Conservation (phyloP, 1,140 invertebrate species). For the Sinonovacula constricta region DNA sequence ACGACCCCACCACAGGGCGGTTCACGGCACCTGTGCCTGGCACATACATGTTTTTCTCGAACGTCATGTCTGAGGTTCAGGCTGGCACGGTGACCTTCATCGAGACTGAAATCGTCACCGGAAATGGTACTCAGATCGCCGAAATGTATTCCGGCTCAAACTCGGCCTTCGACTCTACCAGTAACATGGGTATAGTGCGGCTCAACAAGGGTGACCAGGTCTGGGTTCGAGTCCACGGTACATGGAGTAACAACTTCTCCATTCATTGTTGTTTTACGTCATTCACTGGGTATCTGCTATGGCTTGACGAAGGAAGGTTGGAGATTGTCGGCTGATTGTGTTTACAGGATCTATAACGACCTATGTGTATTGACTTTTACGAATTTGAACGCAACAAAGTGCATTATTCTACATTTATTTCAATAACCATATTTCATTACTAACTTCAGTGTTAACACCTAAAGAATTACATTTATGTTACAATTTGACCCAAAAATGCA, state of each 20-base stretch:
- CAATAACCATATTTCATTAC: too few relatives aligned
- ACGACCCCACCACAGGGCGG: not conserved
- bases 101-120: too few relatives aligned
- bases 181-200: constrained; percentile 42
- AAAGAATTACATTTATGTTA: too few relatives aligned
- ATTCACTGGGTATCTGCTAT: constrained; percentile 34
- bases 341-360: too few relatives aligned
- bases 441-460: too few relatives aligned
- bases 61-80: constrained; percentile 4
- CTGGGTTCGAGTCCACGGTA: constrained; percentile 36
- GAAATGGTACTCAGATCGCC: not conserved
- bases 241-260: not conserved
- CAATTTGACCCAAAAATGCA: too few relatives aligned
- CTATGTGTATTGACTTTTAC: too few relatives aligned
- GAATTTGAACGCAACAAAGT: too few relatives aligned
- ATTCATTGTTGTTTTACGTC: constrained; percentile 45
- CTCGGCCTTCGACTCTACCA: not conserved
- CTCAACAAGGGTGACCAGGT: constrained; percentile 67
- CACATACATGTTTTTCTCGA: not conserved
- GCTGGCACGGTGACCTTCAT: constrained; percentile 2
- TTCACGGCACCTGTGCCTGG: not conserved
- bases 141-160: constrained; percentile 7
- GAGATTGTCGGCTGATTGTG: too few relatives aligned
- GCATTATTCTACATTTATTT: too few relatives aligned
- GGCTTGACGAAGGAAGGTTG: too few relatives aligned